phyloP scores from a whole-genome alignment of 2,888 invertebrate species.

The Lissonota sp. region DNA sequence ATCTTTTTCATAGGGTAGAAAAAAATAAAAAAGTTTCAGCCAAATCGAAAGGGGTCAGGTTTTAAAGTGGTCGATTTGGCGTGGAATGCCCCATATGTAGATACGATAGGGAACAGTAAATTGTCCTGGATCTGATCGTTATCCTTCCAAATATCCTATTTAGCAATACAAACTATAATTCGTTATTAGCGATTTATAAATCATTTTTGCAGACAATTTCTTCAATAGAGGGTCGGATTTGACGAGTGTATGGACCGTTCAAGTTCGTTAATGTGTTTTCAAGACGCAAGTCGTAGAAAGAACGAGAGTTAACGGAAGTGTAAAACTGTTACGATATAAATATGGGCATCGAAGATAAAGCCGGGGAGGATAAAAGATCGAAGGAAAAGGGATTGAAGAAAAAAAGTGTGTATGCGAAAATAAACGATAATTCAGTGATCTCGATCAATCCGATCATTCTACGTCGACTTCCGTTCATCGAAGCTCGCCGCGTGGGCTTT shows the following conservation, averaged over 20 bases:
- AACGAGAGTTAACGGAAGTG: slow-evolving; percentile 49
- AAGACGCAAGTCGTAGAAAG: background rate
- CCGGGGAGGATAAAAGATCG: slow-evolving; percentile 1
- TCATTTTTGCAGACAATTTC: slow-evolving; percentile 46
- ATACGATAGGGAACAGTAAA: no score
- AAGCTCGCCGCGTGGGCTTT: background rate
- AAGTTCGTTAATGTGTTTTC: no score
- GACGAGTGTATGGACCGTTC: no score
- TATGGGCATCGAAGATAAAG: slow-evolving; percentile 23
- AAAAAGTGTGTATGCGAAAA: background rate
- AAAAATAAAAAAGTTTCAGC: no score
- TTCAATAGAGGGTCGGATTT: no score
- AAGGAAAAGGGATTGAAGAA: background rate
- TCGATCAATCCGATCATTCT: slow-evolving; percentile 24
- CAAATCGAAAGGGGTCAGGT: no score
- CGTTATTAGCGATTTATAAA: slow-evolving; percentile 37
- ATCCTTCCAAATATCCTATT: no score
- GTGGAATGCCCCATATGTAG: no score
- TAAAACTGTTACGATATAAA: slow-evolving; percentile 28
- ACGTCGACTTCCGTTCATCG: slow-evolving; percentile 25
- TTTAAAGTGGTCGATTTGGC: no score
- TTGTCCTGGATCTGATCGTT: no score
- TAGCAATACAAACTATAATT: background rate
- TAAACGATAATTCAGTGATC: slow-evolving; percentile 14
- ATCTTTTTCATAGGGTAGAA: no score